These are phyloP conservation scores for Microtus pennsylvanicus DNA, from an alignment of 2,113 vertebrate genomes.

Conservation along the genomic window DNA sequence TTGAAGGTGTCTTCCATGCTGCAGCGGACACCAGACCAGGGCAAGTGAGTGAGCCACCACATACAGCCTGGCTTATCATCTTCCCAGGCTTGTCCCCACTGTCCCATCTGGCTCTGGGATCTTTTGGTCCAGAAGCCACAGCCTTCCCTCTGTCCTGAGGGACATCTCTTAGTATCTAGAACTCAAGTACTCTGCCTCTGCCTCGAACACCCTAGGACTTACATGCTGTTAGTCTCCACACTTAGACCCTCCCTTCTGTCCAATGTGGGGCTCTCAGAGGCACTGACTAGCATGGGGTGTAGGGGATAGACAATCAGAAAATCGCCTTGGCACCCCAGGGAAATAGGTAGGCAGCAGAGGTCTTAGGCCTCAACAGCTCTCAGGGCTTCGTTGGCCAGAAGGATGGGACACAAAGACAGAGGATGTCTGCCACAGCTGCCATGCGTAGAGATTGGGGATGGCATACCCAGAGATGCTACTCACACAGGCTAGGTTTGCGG, in stretches of 20 bases:
- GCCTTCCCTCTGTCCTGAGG: background rate
- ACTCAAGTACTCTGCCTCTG: background rate
- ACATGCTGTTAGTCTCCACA: background rate
- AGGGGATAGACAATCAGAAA: background rate
- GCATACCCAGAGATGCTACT: background rate
- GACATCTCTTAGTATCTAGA: background rate
- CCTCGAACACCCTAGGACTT: background rate
- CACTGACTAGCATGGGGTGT: background rate
- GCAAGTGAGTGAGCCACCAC: constrained; percentile 92
- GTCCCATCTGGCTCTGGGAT: background rate
- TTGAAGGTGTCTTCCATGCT: constrained; percentile 98
- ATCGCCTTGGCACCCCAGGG: background rate
- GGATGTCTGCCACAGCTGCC: background rate
- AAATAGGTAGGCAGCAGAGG: background rate
- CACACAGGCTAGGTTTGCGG: fast-evolving
- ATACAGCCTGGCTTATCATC: background rate
- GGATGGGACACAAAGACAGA: background rate
- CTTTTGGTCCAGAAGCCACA: background rate
- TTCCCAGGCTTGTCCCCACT: background rate
- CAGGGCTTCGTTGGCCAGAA: background rate
- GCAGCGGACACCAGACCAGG: constrained; percentile 99
- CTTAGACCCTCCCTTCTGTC: background rate
- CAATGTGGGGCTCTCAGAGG: background rate
- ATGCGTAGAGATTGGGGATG: background rate
- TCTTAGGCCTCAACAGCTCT: background rate